phyloP scores from a whole-genome alignment of 2,113 vertebrate species.

The Strix aluco region DNA sequence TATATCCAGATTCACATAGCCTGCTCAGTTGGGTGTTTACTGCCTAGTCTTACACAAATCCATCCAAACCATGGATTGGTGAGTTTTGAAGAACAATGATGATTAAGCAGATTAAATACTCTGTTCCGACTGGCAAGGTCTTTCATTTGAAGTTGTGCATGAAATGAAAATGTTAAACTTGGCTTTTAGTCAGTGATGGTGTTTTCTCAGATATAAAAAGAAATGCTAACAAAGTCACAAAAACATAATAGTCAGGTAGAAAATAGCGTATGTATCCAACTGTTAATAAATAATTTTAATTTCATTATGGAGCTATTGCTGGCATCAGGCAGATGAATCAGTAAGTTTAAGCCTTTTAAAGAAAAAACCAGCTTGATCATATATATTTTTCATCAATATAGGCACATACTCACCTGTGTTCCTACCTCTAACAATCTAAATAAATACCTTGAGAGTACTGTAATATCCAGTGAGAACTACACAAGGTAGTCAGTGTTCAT shows the following conservation, averaged over 20 bases:
- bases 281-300: neutral
- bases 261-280: neutral
- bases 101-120: neutral
- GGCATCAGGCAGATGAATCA: neutral
- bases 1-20: neutral
- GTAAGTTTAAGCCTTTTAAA: neutral
- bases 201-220: neutral
- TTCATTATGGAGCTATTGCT: neutral
- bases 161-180: neutral
- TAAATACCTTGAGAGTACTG: neutral
- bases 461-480: neutral
- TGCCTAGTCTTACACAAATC: neutral
- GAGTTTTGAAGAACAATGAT: neutral
- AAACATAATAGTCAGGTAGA: neutral
- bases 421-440: neutral
- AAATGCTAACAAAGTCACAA: neutral
- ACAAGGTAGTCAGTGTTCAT: neutral
- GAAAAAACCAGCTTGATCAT: neutral
- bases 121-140: neutral
- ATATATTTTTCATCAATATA: neutral
- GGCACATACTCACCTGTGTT: neutral
- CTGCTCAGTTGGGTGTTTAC: neutral
- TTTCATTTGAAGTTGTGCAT: neutral
- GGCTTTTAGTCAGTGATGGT: neutral
- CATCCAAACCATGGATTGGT: neutral